Evolutionary conservation across 2,888 invertebrate species (phyloP), one percentile per base, ranked within the genome.

Genomic region (Drosophila recens): DNA sequence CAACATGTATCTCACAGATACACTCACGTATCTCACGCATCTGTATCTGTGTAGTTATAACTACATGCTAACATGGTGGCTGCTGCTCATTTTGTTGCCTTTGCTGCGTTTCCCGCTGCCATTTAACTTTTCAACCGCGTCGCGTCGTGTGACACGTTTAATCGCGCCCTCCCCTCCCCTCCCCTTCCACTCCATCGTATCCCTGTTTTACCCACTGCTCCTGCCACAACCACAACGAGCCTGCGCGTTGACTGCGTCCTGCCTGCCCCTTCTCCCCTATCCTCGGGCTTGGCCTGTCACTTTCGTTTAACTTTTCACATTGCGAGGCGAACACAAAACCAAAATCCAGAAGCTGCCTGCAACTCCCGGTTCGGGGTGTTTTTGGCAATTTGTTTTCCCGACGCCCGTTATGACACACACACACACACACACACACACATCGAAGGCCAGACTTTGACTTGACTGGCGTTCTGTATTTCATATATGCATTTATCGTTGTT

Each of bases 111-210:
- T 36, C 69, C 38, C 33, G 80, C 86, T 83, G 88, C 86, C 86
- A 87, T 87, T 87, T 87, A 87, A 87, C 86, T 88, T 87, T 86
- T 86, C 86, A 85, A 85, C 82, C 82, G 85, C 72, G 83, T 73
- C 73, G 81, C 78, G 5, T 71, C 65, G 76, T 86, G 87, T 80
- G 86, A 86, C 88, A 87, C 88, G 88, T 87, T 87, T 87, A 87
- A 87, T 87, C 75, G 83, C 83, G 72, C 67, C 73, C 81, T 72
- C 58, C 77, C 72, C 72, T 15, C 8, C 0, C 34, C 57, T 15
- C 8, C 0, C 49, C 57, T 49, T 1, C 34, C 57, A 46, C 59
- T 27, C 68, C 45, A 38, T 17, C 6, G 3, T 40, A 36, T 8
- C 34, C 34, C 6, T 4, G n/a, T 3, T 15, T 20, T 46, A 36